These are phyloP conservation scores for Peromyscus aztecus DNA, from an alignment of 2,797 vertebrate species.

Conservation along the genomic window DNA sequence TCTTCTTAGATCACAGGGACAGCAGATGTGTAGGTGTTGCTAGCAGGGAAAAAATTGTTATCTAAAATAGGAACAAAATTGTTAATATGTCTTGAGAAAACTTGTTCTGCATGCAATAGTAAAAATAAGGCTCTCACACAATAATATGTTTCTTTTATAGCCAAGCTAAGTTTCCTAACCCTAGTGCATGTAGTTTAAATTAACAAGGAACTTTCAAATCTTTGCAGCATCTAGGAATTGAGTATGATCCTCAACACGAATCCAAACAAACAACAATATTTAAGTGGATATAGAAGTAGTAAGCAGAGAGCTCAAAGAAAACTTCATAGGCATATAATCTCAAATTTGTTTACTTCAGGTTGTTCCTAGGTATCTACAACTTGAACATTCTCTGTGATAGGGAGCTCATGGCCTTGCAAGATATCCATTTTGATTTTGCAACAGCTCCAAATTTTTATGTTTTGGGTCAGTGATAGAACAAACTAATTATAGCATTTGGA, in stretches of 20 bases:
- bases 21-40: slow-evolving; percentile 76
- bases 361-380: background rate
- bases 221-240: slow-evolving; percentile 7
- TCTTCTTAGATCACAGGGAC: slow-evolving; percentile 61
- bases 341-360: background rate
- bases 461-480: background rate
- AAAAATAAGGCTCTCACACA: slow-evolving; percentile 59
- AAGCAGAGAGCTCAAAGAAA: background rate
- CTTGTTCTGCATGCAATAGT: slow-evolving; percentile 52
- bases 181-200: background rate
- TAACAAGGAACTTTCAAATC: background rate
- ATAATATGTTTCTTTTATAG: background rate
- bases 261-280: background rate
- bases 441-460: background rate
- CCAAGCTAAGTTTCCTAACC: background rate
- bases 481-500: background rate
- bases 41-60: slow-evolving; percentile 26
- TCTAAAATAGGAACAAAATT: slow-evolving; percentile 79
- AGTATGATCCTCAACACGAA: background rate
- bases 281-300: slow-evolving; percentile 14
- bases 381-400: background rate
- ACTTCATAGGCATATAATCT: background rate
- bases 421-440: background rate
- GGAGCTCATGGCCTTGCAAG: background rate
- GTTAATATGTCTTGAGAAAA: slow-evolving; percentile 74